Percentiles rank a stretch among this genome's conserved stretches.
These are phyloP conservation scores for Lophura swinhoii DNA, from an alignment of 2,797 vertebrate genomes.

Conservation along the genomic window DNA sequence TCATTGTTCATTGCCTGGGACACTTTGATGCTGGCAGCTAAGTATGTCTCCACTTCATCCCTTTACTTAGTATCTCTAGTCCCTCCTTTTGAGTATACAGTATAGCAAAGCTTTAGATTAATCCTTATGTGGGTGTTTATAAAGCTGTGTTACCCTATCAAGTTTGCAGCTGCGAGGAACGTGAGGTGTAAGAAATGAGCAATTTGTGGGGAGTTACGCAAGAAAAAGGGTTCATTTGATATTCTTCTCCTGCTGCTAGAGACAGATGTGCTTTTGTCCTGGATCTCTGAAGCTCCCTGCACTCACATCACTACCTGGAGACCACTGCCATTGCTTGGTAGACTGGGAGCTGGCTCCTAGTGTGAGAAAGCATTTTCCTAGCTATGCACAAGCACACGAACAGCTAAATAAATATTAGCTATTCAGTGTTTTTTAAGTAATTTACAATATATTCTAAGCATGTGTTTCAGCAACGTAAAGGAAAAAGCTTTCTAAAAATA, in stretches of 20 bases:
- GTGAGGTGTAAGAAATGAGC: neutral
- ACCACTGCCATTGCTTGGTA: neutral
- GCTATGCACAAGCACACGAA: neutral
- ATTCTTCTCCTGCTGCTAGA: neutral
- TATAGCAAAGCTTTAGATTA: neutral
- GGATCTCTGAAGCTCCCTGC: neutral
- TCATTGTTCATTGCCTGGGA: neutral
- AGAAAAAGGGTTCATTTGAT: rapidly evolving
- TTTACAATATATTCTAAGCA: neutral
- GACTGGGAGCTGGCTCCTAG: neutral
- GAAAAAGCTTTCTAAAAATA: neutral
- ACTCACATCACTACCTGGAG: neutral
- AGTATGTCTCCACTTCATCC: neutral
- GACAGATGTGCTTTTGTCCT: neutral
- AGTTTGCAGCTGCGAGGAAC: neutral
- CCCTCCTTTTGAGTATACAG: neutral
- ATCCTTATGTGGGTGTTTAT: neutral
- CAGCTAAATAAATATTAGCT: neutral
- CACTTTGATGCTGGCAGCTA: neutral
- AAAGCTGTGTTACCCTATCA: neutral
- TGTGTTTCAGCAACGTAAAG: neutral
- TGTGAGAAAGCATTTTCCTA: neutral
- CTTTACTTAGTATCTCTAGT: neutral
- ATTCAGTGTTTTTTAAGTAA: neutral
- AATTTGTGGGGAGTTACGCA: neutral